Conservation (phyloP, 2,113 vertebrate genomes). For the Percina caprodes region DNA sequence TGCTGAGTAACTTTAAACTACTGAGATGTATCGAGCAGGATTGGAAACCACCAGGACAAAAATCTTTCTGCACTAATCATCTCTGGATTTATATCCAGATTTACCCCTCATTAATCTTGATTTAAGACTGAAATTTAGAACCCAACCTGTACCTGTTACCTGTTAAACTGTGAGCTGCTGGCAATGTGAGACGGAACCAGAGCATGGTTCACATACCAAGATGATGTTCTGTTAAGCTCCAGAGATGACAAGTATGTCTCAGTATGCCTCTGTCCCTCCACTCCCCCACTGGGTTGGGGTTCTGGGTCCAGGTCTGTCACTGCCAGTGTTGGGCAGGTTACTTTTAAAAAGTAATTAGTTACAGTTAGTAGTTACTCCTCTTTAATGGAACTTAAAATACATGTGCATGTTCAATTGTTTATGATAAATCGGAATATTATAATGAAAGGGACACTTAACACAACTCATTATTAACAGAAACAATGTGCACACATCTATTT, state of each 20-base stretch:
- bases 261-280: conserved; percentile 23
- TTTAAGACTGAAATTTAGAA: conserved; percentile 1
- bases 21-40: not conserved
- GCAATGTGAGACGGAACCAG: conserved; percentile 33
- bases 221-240: conserved; percentile 60
- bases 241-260: conserved; percentile 53
- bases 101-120: conserved; percentile 23
- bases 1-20: conserved; percentile 30
- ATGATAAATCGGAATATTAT: no score
- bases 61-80: not conserved
- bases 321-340: no score
- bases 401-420: no score
- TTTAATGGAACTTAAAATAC: no score
- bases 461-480: no score
- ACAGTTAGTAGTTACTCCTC: no score
- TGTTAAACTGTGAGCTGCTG: conserved; percentile 33
- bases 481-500: no score
- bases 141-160: conserved; percentile 27
- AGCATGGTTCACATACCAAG: conserved; percentile 43
- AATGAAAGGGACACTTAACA: no score
- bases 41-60: not conserved
- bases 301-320: no score
- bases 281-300: not conserved
- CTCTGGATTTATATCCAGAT: conserved; percentile 23
- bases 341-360: no score